These are phyloP conservation scores for Bagarius yarrelli DNA, from an alignment of 2,113 vertebrate species.

Conservation along the genomic window DNA sequence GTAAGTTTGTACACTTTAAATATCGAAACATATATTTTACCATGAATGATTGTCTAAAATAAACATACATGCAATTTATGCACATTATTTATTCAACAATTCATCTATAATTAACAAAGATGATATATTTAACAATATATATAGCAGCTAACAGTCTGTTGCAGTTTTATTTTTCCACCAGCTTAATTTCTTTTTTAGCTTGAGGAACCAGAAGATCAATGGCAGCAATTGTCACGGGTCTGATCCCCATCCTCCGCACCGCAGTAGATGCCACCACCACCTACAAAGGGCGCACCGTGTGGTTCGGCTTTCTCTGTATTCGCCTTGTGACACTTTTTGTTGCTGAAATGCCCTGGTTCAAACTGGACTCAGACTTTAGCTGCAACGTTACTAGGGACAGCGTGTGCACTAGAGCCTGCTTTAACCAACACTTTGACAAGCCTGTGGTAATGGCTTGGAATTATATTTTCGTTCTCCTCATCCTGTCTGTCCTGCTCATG, in stretches of 20 bases:
- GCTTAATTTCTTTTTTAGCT: background rate
- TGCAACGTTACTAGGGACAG: constrained; percentile 30
- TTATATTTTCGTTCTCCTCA: constrained; percentile 60
- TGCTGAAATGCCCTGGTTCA: constrained; percentile 53
- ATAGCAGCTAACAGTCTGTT: background rate
- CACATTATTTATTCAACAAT: background rate
- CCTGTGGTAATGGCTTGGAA: constrained; percentile 46
- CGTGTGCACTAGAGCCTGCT: constrained; percentile 35
- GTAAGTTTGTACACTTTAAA: constrained; percentile 11
- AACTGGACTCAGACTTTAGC: constrained; percentile 52
- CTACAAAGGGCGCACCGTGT: constrained; percentile 55
- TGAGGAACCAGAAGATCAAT: constrained; percentile 40
- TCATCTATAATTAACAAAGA: background rate
- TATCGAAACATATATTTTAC: background rate
- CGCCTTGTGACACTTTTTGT: constrained; percentile 54
- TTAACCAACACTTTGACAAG: constrained; percentile 47
- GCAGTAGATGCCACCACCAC: constrained; percentile 49
- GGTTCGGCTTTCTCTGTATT: constrained; percentile 58
- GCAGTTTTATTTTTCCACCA: no score
- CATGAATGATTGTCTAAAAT: background rate
- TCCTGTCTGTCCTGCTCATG: constrained; percentile 56
- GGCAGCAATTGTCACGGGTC: constrained; percentile 62
- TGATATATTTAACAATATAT: background rate
- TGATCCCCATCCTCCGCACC: constrained; percentile 55
- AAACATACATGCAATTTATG: background rate